phyloP scores from a whole-genome alignment of 2,113 vertebrate genomes.

The Dicrurus megarhynchus region DNA sequence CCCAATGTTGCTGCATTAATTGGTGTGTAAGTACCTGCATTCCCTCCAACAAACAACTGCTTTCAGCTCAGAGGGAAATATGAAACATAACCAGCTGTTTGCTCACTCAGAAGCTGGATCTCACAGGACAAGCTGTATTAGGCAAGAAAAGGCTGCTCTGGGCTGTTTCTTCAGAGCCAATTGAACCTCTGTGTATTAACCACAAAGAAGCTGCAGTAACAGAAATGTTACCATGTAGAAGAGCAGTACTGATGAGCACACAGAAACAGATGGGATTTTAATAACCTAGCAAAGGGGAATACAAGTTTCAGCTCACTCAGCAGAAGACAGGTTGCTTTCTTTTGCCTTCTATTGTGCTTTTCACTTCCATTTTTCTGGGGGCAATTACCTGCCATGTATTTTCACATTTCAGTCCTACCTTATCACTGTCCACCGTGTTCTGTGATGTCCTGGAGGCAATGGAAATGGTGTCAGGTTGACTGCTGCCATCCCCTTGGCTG shows the following conservation, averaged over 20 bases:
- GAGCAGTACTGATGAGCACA: not conserved
- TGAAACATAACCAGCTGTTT: not conserved
- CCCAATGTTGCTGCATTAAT: not conserved
- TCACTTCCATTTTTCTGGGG: not conserved
- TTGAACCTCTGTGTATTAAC: not conserved
- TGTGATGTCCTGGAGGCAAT: conserved; percentile 97
- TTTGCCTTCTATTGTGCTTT: not conserved
- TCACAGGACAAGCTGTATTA: not conserved
- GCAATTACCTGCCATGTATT: not conserved
- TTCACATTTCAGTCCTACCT: conserved; percentile 80
- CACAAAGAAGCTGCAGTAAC: not conserved
- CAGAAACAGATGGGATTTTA: not conserved
- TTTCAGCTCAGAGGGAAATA: not conserved
- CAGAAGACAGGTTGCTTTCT: not conserved
- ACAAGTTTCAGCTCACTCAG: not conserved
- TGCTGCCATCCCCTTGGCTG: conserved; percentile 96
- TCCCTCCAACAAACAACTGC: not conserved
- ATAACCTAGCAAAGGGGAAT: not conserved
- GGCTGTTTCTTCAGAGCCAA: not conserved
- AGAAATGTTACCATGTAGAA: not conserved
- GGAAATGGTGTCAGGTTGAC: conserved; percentile 97
- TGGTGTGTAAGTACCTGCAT: not conserved
- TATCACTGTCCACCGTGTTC: conserved; percentile 97
- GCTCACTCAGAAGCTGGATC: not conserved
- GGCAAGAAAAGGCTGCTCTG: not conserved